Percentiles rank a stretch among this genome's conserved stretches.
Conservation (phyloP, 2,888 invertebrate genomes). For the Drosophila prolongata region DNA sequence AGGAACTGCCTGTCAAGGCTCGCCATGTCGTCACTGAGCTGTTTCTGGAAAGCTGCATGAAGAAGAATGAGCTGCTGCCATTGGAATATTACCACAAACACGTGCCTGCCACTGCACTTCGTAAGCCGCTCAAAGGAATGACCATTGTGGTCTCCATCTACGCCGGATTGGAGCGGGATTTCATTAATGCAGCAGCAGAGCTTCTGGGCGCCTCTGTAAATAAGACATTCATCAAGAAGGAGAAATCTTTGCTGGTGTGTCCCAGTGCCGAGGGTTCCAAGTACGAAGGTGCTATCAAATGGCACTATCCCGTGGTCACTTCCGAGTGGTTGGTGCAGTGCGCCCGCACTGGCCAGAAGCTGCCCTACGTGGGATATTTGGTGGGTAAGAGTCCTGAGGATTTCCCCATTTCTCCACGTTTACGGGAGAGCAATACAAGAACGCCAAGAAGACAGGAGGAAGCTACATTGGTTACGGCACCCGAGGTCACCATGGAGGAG, state of each 20-base stretch:
- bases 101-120: conserved; percentile 85
- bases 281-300: conserved; percentile 92
- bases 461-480: conserved; percentile 1
- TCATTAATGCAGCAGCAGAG: conserved; percentile 89
- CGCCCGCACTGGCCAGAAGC: conserved; percentile 85
- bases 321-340: conserved; percentile 92
- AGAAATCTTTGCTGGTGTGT: conserved; percentile 93
- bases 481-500: conserved; percentile 31
- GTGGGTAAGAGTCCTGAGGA: conserved; percentile 86
- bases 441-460: background rate
- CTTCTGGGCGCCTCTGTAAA: conserved; percentile 90
- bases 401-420: conserved; percentile 74
- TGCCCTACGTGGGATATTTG: conserved; percentile 86
- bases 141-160: conserved; percentile 93
- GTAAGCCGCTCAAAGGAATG: conserved; percentile 87
- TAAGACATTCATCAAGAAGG: conserved; percentile 89
- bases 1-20: conserved; percentile 72
- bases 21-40: conserved; percentile 82
- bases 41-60: conserved; percentile 84
- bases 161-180: conserved; percentile 89
- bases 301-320: conserved; percentile 92
- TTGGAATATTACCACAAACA: conserved; percentile 91
- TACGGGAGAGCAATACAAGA: conserved; percentile 35
- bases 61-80: conserved; percentile 86
- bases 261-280: conserved; percentile 91